Percentiles rank a stretch among this genome's conserved stretches.
Evolutionary conservation across 2,888 invertebrate species (phyloP).

Genomic region (Lasioglossum marginatum): DNA sequence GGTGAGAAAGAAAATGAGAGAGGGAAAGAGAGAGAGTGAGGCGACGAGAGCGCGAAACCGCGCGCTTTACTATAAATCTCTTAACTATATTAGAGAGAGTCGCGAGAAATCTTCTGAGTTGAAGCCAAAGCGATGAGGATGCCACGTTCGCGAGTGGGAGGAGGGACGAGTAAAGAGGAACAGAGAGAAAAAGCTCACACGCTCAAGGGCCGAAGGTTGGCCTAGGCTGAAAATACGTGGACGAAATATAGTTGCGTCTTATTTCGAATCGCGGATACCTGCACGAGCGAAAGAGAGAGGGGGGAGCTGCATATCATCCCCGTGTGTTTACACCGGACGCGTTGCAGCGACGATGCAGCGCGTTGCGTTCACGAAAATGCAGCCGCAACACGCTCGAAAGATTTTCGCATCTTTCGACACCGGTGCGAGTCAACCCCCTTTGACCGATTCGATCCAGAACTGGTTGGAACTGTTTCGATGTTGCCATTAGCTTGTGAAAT

Average conservation of each 20-base stretch:
- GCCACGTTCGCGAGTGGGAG: conserved; percentile 21
- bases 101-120: conserved; percentile 45
- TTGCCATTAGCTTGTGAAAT: background rate
- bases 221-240: conserved; percentile 82
- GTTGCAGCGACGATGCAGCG: background rate
- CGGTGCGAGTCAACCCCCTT: background rate
- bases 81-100: conserved; percentile 72
- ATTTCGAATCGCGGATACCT: conserved; percentile 65
- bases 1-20: background rate
- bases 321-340: conserved; percentile 47
- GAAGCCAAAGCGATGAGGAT: conserved; percentile 49
- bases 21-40: background rate
- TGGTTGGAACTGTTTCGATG: background rate
- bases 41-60: conserved; percentile 38
- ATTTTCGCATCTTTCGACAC: background rate
- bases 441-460: background rate
- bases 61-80: conserved; percentile 65
- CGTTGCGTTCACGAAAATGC: background rate
- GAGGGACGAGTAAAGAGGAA: conserved; percentile 52
- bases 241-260: conserved; percentile 78
- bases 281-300: background rate
- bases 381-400: background rate
- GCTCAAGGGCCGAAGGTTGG: conserved; percentile 78
- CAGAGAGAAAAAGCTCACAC: conserved; percentile 56
- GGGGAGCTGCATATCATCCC: conserved; percentile 6